Evolutionary conservation across 1,140 invertebrate genomes (phyloP).

Genomic region (Drosophila sulfurigaster): DNA sequence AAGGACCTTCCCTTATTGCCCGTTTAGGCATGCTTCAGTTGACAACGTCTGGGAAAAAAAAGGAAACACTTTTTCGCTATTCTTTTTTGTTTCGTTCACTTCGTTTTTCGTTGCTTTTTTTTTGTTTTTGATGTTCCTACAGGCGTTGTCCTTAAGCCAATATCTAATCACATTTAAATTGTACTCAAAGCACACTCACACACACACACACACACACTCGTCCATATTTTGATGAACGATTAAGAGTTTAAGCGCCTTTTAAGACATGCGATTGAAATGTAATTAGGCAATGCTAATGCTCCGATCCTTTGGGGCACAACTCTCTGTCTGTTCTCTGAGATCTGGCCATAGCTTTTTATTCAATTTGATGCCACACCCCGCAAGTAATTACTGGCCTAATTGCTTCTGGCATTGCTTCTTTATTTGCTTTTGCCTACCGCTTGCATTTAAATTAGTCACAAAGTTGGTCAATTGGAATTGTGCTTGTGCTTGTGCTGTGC

Average conservation of each 20-base stretch:
- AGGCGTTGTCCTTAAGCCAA: constrained; percentile 52
- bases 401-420: constrained; percentile 35
- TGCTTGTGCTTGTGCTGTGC: not conserved
- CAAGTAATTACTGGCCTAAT: constrained; percentile 64
- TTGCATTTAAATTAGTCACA: constrained; percentile 6
- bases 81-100: not conserved
- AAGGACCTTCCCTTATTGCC: constrained; percentile 9
- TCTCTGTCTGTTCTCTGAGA: constrained; percentile 6
- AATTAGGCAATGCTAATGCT: constrained; percentile 80
- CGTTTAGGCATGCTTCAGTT: constrained; percentile 48
- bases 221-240: constrained; percentile 53
- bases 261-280: constrained; percentile 77
- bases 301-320: constrained; percentile 12
- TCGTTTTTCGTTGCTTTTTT: not conserved
- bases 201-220: constrained; percentile 1
- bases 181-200: constrained; percentile 45
- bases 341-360: constrained; percentile 21
- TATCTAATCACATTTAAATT: constrained; percentile 81
- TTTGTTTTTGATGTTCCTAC: constrained; percentile 10
- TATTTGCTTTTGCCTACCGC: constrained; percentile 1
- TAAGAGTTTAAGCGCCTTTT: constrained; percentile 62
- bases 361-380: constrained; percentile 31
- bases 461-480: constrained; percentile 38
- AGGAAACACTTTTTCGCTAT: constrained; percentile 23
- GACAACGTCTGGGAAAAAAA: constrained; percentile 23